phyloP scores from a whole-genome alignment of 2,888 invertebrate species.

The Liposcelis brunnea region DNA sequence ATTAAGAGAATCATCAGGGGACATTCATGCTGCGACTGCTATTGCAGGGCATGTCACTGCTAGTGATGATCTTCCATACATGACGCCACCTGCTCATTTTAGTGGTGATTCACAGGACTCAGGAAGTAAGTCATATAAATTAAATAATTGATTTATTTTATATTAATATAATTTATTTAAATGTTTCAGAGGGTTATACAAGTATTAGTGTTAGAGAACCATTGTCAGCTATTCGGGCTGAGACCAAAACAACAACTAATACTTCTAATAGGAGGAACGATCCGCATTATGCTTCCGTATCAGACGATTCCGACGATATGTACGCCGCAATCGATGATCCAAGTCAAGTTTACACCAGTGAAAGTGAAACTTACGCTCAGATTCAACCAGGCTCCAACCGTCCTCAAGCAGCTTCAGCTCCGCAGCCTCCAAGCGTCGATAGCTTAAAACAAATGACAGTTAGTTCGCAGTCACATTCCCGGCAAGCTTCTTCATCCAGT shows the following conservation, averaged over 20 bases:
- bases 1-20: slow-evolving; percentile 17
- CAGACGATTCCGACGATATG: slow-evolving; percentile 83
- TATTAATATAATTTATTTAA: slow-evolving; percentile 6
- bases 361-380: slow-evolving; percentile 76
- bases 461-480: background rate
- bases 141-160: slow-evolving; percentile 12
- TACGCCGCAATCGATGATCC: slow-evolving; percentile 81
- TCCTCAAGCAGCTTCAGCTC: slow-evolving; percentile 24
- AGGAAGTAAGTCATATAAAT: slow-evolving; percentile 39
- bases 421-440: slow-evolving; percentile 39
- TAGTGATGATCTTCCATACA: slow-evolving; percentile 74
- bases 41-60: slow-evolving; percentile 73
- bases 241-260: slow-evolving; percentile 29
- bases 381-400: slow-evolving; percentile 37
- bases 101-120: slow-evolving; percentile 86
- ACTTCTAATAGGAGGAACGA: slow-evolving; percentile 27
- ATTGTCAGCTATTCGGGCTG: slow-evolving; percentile 56
- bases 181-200: slow-evolving; percentile 64
- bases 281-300: slow-evolving; percentile 76
- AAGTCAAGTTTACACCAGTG: slow-evolving; percentile 48
- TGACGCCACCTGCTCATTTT: slow-evolving; percentile 74
- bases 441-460: slow-evolving; percentile 36
- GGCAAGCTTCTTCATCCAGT: slow-evolving; percentile 44
- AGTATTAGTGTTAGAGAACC: slow-evolving; percentile 84
- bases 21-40: slow-evolving; percentile 73